Conservation (phyloP, 2,797 vertebrate species). For the Gastrophryne carolinensis region DNA sequence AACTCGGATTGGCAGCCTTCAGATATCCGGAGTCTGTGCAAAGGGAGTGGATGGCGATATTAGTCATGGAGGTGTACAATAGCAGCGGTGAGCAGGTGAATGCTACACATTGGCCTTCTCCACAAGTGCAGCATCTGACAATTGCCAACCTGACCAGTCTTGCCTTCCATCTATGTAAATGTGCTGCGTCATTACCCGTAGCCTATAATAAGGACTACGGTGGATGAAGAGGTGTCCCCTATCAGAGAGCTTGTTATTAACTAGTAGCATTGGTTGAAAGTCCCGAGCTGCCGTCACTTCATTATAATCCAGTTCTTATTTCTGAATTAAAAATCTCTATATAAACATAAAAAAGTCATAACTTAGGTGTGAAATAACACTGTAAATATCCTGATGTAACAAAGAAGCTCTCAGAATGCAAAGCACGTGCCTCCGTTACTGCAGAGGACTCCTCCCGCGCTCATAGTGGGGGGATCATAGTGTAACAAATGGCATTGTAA, state of each 20-base stretch:
- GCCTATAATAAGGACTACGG: constrained; percentile 55
- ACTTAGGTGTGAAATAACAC: constrained; percentile 85
- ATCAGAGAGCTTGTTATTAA: constrained; percentile 62
- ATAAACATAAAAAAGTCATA: constrained; percentile 59
- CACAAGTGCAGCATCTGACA: constrained; percentile 66
- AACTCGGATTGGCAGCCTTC: constrained; percentile 87
- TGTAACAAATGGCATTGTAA: constrained; percentile 64
- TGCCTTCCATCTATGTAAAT: constrained; percentile 56
- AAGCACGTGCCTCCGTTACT: constrained; percentile 44
- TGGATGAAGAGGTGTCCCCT: constrained; percentile 58
- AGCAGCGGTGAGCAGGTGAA: constrained; percentile 74
- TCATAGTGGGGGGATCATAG: constrained; percentile 63
- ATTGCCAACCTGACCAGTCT: constrained; percentile 59
- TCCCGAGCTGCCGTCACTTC: constrained; percentile 75
- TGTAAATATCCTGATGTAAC: constrained; percentile 73
- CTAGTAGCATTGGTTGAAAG: constrained; percentile 66
- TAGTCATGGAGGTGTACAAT: constrained; percentile 75
- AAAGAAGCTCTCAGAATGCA: constrained; percentile 71
- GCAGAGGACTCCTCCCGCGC: background rate
- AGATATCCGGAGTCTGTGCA: constrained; percentile 82
- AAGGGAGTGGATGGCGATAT: constrained; percentile 71
- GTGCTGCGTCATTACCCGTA: constrained; percentile 65
- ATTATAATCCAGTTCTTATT: constrained; percentile 71
- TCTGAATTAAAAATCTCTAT: constrained; percentile 57
- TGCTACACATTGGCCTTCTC: constrained; percentile 70